Conservation (phyloP, 1,140 invertebrate species). For the Drosophila repletoides region DNA sequence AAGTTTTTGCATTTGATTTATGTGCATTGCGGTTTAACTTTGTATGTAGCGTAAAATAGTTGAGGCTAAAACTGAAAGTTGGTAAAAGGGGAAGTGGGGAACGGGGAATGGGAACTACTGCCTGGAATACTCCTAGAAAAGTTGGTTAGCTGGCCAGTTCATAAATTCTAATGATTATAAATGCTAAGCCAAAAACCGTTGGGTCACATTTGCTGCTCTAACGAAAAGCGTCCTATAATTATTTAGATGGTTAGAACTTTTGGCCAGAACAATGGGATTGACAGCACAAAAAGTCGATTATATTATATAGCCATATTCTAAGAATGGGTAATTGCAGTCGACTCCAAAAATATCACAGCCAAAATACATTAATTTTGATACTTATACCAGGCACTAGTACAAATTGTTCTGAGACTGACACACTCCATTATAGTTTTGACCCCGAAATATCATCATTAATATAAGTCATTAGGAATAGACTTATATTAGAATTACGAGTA, state of each 20-base stretch:
- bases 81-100: not conserved
- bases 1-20: constrained; percentile 74
- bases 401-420: not conserved
- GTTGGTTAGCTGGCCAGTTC: constrained; percentile 34
- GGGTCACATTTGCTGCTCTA: not conserved
- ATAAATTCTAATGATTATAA: constrained; percentile 74
- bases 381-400: too few species aligned
- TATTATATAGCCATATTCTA: not conserved
- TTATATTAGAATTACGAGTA: not conserved
- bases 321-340: not conserved
- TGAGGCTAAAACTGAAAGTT: constrained; percentile 29
- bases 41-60: constrained; percentile 71
- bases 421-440: not conserved
- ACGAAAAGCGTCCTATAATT: constrained; percentile 24
- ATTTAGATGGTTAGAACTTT: not conserved
- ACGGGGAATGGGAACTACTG: not conserved
- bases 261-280: not conserved
- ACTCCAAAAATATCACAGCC: not conserved
- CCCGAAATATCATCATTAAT: not conserved
- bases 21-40: constrained; percentile 73
- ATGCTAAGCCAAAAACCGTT: constrained; percentile 40
- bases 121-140: not conserved
- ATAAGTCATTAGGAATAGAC: not conserved
- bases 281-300: not conserved
- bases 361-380: not conserved